Evolutionary conservation across 2,888 invertebrate species (phyloP).

Genomic region (Laothoe populi): DNA sequence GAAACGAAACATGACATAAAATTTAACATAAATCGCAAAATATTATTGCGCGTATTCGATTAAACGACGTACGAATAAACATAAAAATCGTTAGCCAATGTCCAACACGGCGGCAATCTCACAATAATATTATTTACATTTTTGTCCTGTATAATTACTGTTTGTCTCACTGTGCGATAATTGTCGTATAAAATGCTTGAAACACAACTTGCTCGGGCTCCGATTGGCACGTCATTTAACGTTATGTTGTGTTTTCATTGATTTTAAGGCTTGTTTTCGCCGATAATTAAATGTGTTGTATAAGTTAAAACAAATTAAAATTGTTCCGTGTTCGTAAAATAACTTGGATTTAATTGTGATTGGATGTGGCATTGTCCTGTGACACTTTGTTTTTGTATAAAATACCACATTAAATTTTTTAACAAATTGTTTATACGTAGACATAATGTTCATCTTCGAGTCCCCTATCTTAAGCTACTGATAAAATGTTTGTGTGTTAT

Average conservation of each 20-base stretch:
- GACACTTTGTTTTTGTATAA: too few species aligned
- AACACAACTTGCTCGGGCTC: constrained; percentile 39
- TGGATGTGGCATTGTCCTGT: background rate
- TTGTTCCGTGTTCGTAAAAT: background rate
- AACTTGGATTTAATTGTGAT: background rate
- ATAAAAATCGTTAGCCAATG: constrained; percentile 30
- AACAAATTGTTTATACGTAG: too few species aligned
- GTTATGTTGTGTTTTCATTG: constrained; percentile 36
- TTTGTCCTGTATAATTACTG: constrained; percentile 52
- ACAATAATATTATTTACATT: constrained; percentile 47
- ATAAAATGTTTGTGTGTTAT: too few species aligned
- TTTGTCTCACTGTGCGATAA: constrained; percentile 45
- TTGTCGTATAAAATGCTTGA: constrained; percentile 49
- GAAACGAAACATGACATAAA: constrained; percentile 12
- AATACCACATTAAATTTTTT: too few species aligned
- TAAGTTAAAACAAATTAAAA: constrained; percentile 5
- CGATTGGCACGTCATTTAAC: constrained; percentile 44
- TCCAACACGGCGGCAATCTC: constrained; percentile 37
- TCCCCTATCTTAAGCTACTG: too few species aligned
- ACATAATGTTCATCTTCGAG: too few species aligned
- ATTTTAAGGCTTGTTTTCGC: constrained; percentile 25
- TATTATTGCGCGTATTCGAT: constrained; percentile 27
- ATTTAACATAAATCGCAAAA: constrained; percentile 27
- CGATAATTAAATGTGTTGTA: constrained; percentile 7
- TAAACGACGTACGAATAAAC: constrained; percentile 24